These are phyloP conservation scores for Orthosia incerta DNA, from an alignment of 2,888 invertebrate genomes.

Conservation along the genomic window DNA sequence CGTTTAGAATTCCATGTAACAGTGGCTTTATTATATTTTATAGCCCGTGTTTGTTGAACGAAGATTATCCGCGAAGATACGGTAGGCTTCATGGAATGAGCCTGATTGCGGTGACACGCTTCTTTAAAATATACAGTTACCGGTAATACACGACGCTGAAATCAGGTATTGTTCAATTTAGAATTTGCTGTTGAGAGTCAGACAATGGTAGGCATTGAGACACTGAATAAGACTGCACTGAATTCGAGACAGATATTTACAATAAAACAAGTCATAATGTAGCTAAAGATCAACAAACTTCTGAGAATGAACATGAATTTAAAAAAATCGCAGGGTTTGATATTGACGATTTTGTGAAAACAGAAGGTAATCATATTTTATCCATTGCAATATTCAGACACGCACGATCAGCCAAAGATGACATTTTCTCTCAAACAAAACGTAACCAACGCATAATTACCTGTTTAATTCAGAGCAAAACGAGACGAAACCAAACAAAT, in stretches of 20 bases:
- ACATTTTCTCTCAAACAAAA: constrained; percentile 42
- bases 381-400: constrained; percentile 1
- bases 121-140: constrained; percentile 40
- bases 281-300: neutral
- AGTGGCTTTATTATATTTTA: constrained; percentile 54
- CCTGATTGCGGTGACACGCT: constrained; percentile 13
- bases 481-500: constrained; percentile 70
- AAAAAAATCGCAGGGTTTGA: neutral
- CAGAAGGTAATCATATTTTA: neutral
- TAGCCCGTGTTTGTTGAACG: constrained; percentile 53
- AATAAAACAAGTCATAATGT: neutral
- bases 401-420: constrained; percentile 33
- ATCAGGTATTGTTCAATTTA: constrained; percentile 26
- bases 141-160: constrained; percentile 4
- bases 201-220: neutral
- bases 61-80: constrained; percentile 54
- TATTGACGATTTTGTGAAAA: constrained; percentile 9
- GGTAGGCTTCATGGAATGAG: constrained; percentile 42
- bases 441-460: constrained; percentile 58
- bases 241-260: neutral
- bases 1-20: constrained; percentile 60
- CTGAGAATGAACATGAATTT: neutral
- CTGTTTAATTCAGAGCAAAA: constrained; percentile 64
- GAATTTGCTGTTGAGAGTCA: neutral
- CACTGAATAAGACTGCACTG: neutral